Evolutionary conservation across 2,888 invertebrate species (phyloP), one percentile per base, ranked within the genome.

Genomic region (Noctuana brunneofusca): DNA sequence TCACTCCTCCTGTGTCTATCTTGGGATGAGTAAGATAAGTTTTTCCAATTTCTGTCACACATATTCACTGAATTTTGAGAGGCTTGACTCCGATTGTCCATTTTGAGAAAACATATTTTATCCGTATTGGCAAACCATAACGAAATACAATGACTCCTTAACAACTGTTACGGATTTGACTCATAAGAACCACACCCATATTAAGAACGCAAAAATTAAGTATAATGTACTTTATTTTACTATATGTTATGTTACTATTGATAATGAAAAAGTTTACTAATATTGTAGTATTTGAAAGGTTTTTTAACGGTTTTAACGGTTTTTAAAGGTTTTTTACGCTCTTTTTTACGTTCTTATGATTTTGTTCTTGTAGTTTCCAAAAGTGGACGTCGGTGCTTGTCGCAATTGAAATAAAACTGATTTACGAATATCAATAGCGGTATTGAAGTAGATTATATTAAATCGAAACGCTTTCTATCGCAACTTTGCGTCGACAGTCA

Each of bases 21-120:
- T 59, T 22, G 22, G 52, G 59, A 52, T 32, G 14, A 52, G 2
- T 50, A 16, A 46, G 48, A 59, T 53, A 43, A 41, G 8, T 49
- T 59, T 30, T 30, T 24, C 41, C 30, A 59, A 30, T 52, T 53
- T 32, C 30, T 52, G 49, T 41, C 38, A 22, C 43, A 59, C 30
- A 52, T 52, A 53, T 52, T 59, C 20, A 46, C 6, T 14, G 4
- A 58, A 3, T 46, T 30, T 27, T 24, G 22, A 32, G 24, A 48
- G 22, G 12, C 46, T 32, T 35, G 12, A 32, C n/a, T 20, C 20
- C 14, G 16, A 22, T n/a, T 58, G n/a, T 30, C 27, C 52, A 14
- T 53, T 59, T 43, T 20, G 3, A 41, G 50, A 8, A 20, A 18
- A 16, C 35, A 59, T 18, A 60, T 43, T 46, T 46, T 35, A 58